Percentiles rank a stretch among this genome's conserved stretches.
Evolutionary conservation across 2,888 invertebrate genomes (phyloP).

Genomic region (Caenorhabditis sp.): DNA sequence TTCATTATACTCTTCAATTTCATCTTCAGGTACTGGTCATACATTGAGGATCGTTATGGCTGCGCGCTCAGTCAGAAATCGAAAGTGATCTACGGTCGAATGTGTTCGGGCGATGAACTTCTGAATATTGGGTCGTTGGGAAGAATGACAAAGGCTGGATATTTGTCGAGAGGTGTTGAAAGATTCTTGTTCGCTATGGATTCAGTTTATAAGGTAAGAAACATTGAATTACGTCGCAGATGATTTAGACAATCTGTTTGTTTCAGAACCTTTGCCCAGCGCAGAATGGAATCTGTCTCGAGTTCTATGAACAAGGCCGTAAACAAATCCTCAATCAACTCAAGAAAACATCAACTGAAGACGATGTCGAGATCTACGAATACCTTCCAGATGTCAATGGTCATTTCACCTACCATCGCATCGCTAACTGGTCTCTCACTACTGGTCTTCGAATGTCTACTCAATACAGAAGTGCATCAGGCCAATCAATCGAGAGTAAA

Average conservation of each 20-base stretch:
- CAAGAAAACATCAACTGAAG: constrained; percentile 53
- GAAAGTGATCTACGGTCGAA: constrained; percentile 60
- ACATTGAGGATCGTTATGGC: constrained; percentile 54
- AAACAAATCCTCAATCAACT: constrained; percentile 55
- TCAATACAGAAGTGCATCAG: constrained; percentile 47
- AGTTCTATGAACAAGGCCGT: constrained; percentile 66
- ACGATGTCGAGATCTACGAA: constrained; percentile 66
- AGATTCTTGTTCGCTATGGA: constrained; percentile 64
- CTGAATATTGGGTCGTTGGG: constrained; percentile 58
- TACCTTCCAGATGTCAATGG: constrained; percentile 53
- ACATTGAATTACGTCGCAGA: neutral
- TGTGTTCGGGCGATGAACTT: constrained; percentile 68
- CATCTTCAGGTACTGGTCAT: constrained; percentile 25
- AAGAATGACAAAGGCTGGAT: constrained; percentile 66
- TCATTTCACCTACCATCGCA: constrained; percentile 57
- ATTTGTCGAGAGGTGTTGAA: constrained; percentile 64
- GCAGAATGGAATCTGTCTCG: constrained; percentile 65
- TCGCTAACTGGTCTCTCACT: constrained; percentile 71
- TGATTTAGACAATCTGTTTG: neutral
- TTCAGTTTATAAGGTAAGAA: constrained; percentile 51
- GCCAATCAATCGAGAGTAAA: constrained; percentile 31
- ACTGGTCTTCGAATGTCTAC: constrained; percentile 53
- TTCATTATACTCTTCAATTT: neutral
- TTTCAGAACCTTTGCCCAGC: constrained; percentile 50
- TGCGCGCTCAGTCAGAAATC: constrained; percentile 63